A percentile compares a stretch with the other conserved stretches of the same genome.
These are phyloP conservation scores for Neelides folsomi DNA, from an alignment of 2,888 invertebrate genomes.

Conservation along the genomic window DNA sequence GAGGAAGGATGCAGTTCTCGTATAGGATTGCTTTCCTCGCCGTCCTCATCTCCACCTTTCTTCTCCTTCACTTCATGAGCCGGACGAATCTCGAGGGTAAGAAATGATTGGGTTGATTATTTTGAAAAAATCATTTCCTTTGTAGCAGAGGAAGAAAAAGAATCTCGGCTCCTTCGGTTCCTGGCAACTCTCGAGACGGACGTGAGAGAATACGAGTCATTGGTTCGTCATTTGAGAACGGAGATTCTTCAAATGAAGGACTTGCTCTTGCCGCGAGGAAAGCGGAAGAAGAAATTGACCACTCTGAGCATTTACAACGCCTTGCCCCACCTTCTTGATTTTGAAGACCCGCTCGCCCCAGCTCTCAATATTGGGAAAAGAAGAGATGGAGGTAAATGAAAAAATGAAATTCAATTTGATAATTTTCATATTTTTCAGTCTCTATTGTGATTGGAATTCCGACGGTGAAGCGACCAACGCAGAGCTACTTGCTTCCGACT, in stretches of 20 bases:
- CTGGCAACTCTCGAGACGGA: slow-evolving; percentile 25
- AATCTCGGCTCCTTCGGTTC: slow-evolving; percentile 23
- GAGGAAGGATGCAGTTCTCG: slow-evolving; percentile 26
- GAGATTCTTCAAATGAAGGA: slow-evolving; percentile 11
- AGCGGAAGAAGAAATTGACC: slow-evolving; percentile 12
- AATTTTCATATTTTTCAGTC: slow-evolving; percentile 39
- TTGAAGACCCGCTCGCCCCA: slow-evolving; percentile 61
- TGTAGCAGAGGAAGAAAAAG: slow-evolving; percentile 26
- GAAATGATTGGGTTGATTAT: neutral
- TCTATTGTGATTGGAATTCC: slow-evolving; percentile 78
- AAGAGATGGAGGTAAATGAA: slow-evolving; percentile 48
- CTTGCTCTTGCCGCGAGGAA: neutral
- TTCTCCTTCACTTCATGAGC: slow-evolving; percentile 19
- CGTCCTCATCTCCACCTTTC: slow-evolving; percentile 15
- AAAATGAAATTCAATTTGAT: neutral
- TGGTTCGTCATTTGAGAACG: slow-evolving; percentile 21
- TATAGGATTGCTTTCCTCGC: slow-evolving; percentile 26
- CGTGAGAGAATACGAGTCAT: slow-evolving; percentile 25
- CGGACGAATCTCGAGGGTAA: slow-evolving; percentile 9
- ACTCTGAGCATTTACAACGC: slow-evolving; percentile 52
- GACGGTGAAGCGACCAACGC: slow-evolving; percentile 75
- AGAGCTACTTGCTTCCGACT: slow-evolving; percentile 72
- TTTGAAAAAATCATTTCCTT: neutral
- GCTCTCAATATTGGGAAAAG: slow-evolving; percentile 63
- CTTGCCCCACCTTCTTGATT: slow-evolving; percentile 70